Percentiles rank a stretch among this genome's conserved stretches.
phyloP scores from a whole-genome alignment of 2,888 invertebrate genomes.

The Brachypalpus laphriformis region DNA sequence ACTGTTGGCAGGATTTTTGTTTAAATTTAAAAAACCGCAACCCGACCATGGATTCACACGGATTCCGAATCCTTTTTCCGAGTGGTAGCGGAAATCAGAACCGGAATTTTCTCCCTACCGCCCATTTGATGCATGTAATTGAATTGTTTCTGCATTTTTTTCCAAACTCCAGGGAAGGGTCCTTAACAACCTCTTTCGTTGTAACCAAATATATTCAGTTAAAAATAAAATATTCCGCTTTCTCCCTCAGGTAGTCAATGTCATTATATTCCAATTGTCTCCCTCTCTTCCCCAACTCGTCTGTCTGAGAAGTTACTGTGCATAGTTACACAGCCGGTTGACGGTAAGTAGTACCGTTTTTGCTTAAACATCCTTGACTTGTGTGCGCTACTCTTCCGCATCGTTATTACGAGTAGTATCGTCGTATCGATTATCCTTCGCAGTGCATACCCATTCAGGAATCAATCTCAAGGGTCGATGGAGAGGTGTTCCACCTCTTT shows the following conservation, averaged over 20 bases:
- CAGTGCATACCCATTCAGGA: conserved; percentile 40
- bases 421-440: conserved; percentile 54
- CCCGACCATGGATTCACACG: background rate
- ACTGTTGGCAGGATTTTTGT: conserved; percentile 24
- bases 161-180: background rate
- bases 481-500: conserved; percentile 33
- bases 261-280: conserved; percentile 39
- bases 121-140: conserved; percentile 16
- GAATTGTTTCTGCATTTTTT: conserved; percentile 29
- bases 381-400: conserved; percentile 32
- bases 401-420: conserved; percentile 46
- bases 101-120: background rate
- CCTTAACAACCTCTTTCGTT: background rate
- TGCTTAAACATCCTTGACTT: conserved; percentile 29
- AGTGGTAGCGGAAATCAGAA: conserved; percentile 8
- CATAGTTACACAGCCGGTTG: background rate
- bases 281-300: background rate
- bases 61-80: background rate
- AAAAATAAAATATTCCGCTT: background rate
- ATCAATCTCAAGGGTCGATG: conserved; percentile 48
- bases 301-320: conserved; percentile 13
- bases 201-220: background rate
- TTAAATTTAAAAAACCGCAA: conserved; percentile 32
- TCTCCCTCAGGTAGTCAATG: background rate
- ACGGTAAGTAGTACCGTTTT: conserved; percentile 13